These are phyloP conservation scores for Eretmocerus hayati DNA, from an alignment of 2,888 invertebrate genomes.

Conservation along the genomic window DNA sequence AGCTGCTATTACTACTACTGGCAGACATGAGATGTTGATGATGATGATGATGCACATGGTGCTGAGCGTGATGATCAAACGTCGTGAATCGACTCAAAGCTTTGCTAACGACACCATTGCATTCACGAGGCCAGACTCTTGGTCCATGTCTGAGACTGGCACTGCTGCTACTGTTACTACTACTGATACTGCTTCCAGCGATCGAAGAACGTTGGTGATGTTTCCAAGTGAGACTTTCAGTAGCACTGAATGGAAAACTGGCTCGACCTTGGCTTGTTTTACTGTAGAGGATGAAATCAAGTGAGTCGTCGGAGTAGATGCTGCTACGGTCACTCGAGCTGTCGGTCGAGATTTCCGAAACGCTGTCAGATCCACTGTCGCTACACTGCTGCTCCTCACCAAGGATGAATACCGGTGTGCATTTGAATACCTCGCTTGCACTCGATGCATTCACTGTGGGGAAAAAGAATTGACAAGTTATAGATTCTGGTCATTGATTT, in stretches of 20 bases:
- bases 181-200: not conserved
- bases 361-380: conserved; percentile 48
- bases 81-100: conserved; percentile 46
- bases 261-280: conserved; percentile 39
- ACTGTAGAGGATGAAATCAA: conserved; percentile 46
- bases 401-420: conserved; percentile 46
- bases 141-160: conserved; percentile 18
- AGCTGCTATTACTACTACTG: conserved; percentile 8
- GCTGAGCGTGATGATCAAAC: conserved; percentile 22
- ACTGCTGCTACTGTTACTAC: not conserved
- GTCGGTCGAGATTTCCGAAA: conserved; percentile 50
- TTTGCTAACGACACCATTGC: conserved; percentile 47
- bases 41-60: conserved; percentile 6
- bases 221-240: conserved; percentile 33
- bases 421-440: conserved; percentile 45
- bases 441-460: conserved; percentile 11
- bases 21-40: conserved; percentile 7
- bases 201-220: conserved; percentile 13
- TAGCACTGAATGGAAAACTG: conserved; percentile 40
- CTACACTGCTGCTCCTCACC: conserved; percentile 44
- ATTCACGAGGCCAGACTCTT: conserved; percentile 45
- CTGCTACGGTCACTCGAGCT: conserved; percentile 50
- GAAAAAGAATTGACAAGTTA: too few relatives aligned
- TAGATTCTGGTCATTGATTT: too few relatives aligned
- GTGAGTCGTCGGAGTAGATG: conserved; percentile 49